These are phyloP conservation scores for Callorhinus ursinus DNA, from an alignment of 2,113 vertebrate genomes.

Conservation along the genomic window DNA sequence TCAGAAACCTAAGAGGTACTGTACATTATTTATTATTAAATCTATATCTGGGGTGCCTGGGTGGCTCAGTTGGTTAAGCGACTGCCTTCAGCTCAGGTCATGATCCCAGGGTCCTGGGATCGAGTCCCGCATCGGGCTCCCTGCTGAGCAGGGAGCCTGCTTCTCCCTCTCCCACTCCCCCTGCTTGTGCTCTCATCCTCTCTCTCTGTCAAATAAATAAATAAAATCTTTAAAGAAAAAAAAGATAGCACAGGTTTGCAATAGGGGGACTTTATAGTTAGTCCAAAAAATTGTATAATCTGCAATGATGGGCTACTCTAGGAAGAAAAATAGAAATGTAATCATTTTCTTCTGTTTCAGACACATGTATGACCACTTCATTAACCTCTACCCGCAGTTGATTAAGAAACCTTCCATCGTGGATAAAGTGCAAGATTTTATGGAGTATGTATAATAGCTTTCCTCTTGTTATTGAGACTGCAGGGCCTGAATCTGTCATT, in stretches of 20 bases:
- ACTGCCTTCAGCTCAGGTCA: too few relatives aligned
- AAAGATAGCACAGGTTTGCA: not conserved
- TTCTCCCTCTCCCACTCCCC: too few relatives aligned
- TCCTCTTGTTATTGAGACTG: not conserved
- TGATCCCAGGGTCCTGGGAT: too few relatives aligned
- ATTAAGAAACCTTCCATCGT: slow-evolving; percentile 84
- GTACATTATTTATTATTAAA: not conserved
- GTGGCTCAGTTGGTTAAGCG: not conserved
- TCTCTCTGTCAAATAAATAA: too few relatives aligned
- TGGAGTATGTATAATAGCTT: slow-evolving; percentile 86
- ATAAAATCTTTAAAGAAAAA: not conserved
- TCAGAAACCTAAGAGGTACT: not conserved
- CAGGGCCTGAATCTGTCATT: not conserved
- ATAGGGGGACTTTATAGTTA: not conserved
- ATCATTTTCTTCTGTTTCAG: slow-evolving; percentile 82
- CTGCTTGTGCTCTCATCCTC: too few relatives aligned
- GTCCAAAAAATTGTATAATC: not conserved
- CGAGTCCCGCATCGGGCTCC: too few relatives aligned
- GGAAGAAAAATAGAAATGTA: slow-evolving; percentile 47
- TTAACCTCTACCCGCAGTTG: slow-evolving; percentile 93
- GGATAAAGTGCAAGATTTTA: slow-evolving; percentile 87
- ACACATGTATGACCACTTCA: slow-evolving; percentile 92
- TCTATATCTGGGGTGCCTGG: not conserved
- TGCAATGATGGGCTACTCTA: not conserved
- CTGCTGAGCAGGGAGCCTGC: too few relatives aligned